Evolutionary conservation across 2,888 invertebrate genomes (phyloP), one percentile per base, ranked within the genome.

Genomic region (Dolomedes plantarius): DNA sequence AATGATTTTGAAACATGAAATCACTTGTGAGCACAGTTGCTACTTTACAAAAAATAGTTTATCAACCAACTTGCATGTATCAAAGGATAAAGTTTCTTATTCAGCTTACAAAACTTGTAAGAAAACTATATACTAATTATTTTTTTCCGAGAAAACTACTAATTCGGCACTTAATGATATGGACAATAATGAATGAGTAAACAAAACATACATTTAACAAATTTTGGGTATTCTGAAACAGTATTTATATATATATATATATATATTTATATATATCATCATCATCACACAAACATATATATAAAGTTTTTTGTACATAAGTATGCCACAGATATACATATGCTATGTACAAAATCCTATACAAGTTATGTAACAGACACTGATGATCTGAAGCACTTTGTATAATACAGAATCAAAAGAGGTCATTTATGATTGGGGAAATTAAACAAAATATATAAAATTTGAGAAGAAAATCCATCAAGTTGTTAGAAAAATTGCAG

Each of bases 111-210:
- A 56, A 69, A 69, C 32, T 7, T 16, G 28, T 69, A 41, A 41
- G 28, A 69, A 27, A 69, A 69, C 41, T 41, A 28, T 69, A 64
- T 36, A 65, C 28, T 64, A 23, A 56, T 64, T 23, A 56, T 28
- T 3, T 29, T 23, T 68, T 62, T 41, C 29, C 39, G 31, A 68
- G 31, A 74, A 74, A 75, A 68, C 56, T 75, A 32, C 23, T 85
- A 85, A 85, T 85, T 85, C 83, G 83, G 83, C 83, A 85, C 83
- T 85, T 85, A 62, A 76, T 83, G 82, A 85, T 78, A 83, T 83
- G 83, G 64, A 77, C 28, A 73, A 19, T 69, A 76, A 78, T 28
- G 56, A 50, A 76, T 32, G 56, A 39, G 36, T 67, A 36, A 77
- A 82, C 64, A 73, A 72, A 85, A 85, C 65, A 6, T 5, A 67